phyloP scores from a whole-genome alignment of 2,797 vertebrate species.

The Enteromius trimaculatus region DNA sequence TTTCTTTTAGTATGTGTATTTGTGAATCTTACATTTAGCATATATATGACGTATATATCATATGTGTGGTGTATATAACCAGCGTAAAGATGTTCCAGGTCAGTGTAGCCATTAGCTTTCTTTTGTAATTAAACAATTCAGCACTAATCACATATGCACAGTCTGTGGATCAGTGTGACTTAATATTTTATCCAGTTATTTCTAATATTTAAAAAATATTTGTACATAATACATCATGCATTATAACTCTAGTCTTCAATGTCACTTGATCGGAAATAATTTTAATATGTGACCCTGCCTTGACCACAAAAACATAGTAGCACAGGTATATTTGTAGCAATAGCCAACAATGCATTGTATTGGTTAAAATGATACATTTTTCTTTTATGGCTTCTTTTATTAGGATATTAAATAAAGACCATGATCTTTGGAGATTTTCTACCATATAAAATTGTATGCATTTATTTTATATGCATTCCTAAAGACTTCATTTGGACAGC shows the following conservation, averaged over 20 bases:
- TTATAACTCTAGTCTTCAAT: not conserved
- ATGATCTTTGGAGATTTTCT: not conserved
- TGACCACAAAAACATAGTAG: not conserved
- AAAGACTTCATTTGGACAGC: not conserved
- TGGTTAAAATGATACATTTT: not conserved
- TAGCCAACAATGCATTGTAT: not conserved
- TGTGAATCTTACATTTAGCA: not conserved
- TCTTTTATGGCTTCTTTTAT: not conserved
- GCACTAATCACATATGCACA: not conserved
- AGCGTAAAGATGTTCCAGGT: not conserved
- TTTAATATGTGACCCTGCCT: not conserved
- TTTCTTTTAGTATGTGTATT: slow-evolving; percentile 3
- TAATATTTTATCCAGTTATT: not conserved
- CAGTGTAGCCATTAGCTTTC: not conserved
- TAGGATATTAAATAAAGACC: not conserved
- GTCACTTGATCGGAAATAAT: not conserved
- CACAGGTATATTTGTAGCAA: not conserved
- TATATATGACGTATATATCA: not conserved
- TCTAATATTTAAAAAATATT: not conserved
- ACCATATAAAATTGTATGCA: not conserved
- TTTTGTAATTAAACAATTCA: slow-evolving; percentile 10
- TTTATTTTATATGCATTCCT: not conserved
- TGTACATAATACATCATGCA: not conserved
- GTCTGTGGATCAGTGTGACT: not conserved
- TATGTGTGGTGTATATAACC: not conserved